A percentile compares a stretch with the other conserved stretches of the same genome.
These are phyloP conservation scores for Parochlus steinenii DNA, from an alignment of 2,888 invertebrate species.

Conservation along the genomic window DNA sequence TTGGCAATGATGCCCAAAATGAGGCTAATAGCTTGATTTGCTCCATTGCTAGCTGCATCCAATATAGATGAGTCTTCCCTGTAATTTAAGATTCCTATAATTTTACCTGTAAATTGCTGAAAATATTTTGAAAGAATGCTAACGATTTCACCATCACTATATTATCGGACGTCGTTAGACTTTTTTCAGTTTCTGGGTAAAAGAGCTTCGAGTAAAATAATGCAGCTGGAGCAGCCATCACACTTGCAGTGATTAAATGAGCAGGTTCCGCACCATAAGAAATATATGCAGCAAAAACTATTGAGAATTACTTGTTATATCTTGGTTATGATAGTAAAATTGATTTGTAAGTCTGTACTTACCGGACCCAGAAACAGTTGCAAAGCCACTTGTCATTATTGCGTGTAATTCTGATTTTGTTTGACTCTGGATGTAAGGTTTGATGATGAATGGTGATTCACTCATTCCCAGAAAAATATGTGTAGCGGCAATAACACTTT, in stretches of 20 bases:
- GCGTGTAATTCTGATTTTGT: constrained; percentile 87
- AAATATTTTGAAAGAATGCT: no score
- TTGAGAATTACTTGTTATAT: no score
- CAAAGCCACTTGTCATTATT: constrained; percentile 87
- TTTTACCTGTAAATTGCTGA: constrained; percentile 1
- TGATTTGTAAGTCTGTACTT: constrained; percentile 8
- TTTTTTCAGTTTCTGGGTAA: constrained; percentile 77
- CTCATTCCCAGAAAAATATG: constrained; percentile 91
- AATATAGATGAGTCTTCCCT: constrained; percentile 70
- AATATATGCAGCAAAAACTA: constrained; percentile 85
- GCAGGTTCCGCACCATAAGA: constrained; percentile 75
- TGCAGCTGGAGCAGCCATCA: constrained; percentile 94
- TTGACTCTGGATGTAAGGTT: constrained; percentile 64
- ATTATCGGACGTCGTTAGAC: constrained; percentile 57
- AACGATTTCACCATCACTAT: constrained; percentile 56
- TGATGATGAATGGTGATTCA: constrained; percentile 77
- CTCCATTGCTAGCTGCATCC: constrained; percentile 86
- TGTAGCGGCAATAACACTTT: constrained; percentile 82
- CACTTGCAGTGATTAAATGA: constrained; percentile 79
- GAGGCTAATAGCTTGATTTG: constrained; percentile 59
- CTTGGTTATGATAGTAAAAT: no score
- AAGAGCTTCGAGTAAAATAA: constrained; percentile 78
- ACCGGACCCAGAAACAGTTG: constrained; percentile 49
- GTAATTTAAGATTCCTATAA: constrained; percentile 17
- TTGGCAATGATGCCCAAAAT: constrained; percentile 81